These are phyloP conservation scores for Lasioglossum oenotherae DNA, from an alignment of 2,888 invertebrate genomes.

Conservation along the genomic window DNA sequence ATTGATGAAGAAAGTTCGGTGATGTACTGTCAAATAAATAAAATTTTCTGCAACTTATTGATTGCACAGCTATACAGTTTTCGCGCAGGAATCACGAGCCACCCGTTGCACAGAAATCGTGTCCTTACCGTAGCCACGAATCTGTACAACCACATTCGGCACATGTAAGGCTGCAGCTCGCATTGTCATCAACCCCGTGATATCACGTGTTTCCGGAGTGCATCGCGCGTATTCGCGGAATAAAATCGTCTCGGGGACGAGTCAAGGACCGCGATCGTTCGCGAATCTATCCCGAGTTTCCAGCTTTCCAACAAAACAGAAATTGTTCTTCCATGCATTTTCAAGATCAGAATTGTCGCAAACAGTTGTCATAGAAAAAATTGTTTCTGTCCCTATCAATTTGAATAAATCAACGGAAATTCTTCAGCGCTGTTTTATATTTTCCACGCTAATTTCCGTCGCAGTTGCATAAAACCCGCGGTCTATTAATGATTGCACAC, in stretches of 20 bases:
- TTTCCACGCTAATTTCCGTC: not conserved
- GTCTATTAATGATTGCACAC: constrained; percentile 1
- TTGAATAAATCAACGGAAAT: not conserved
- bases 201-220: constrained; percentile 12
- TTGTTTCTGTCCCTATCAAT: not conserved
- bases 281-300: not conserved
- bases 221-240: not conserved
- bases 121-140: constrained; percentile 34
- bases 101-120: constrained; percentile 33
- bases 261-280: not conserved
- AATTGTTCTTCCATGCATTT: not conserved
- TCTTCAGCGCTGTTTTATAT: not conserved
- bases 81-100: not conserved
- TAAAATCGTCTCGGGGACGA: not conserved
- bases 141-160: constrained; percentile 60
- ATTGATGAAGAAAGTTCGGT: too few species aligned
- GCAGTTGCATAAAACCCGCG: not conserved
- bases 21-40: too few species aligned
- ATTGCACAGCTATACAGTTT: not conserved
- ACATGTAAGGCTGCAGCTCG: constrained; percentile 70
- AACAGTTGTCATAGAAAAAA: not conserved
- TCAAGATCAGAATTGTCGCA: not conserved
- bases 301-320: not conserved
- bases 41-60: not conserved
- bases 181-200: constrained; percentile 75